These are phyloP conservation scores for Lasioglossum pauxillum DNA, from an alignment of 2,888 invertebrate species.

Conservation along the genomic window DNA sequence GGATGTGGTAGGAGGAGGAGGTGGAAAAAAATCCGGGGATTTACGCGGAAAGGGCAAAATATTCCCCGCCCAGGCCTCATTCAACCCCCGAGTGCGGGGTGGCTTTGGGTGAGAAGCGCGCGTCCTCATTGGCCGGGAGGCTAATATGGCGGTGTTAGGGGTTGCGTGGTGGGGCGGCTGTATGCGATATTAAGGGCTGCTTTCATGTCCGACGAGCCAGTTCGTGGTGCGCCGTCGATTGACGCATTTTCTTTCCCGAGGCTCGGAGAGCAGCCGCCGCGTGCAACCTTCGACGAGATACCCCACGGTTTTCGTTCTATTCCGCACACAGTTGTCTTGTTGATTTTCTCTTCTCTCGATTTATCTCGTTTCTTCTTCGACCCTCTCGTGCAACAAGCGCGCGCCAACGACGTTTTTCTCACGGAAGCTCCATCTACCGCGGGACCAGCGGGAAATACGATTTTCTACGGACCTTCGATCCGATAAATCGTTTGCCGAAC, in stretches of 20 bases:
- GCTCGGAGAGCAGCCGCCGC: conserved; percentile 58
- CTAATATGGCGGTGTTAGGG: conserved; percentile 83
- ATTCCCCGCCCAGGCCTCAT: conserved; percentile 84
- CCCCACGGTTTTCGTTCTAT: neutral
- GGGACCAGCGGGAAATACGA: conserved; percentile 70
- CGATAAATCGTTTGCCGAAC: conserved; percentile 19
- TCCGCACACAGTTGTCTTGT: neutral
- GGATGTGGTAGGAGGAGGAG: conserved; percentile 58
- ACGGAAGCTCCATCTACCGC: conserved; percentile 54
- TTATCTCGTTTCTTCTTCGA: neutral
- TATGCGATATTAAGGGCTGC: conserved; percentile 82
- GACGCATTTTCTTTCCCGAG: conserved; percentile 77
- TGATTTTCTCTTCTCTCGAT: neutral
- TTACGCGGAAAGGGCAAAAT: conserved; percentile 82
- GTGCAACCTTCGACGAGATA: conserved; percentile 28
- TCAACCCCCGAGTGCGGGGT: conserved; percentile 80
- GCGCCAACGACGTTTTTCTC: conserved; percentile 29
- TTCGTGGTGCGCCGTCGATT: conserved; percentile 86
- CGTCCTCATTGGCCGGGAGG: conserved; percentile 84
- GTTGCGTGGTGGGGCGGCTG: conserved; percentile 77
- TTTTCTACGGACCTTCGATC: conserved; percentile 45
- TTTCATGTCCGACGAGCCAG: conserved; percentile 83
- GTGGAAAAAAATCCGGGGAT: conserved; percentile 77
- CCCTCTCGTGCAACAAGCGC: conserved; percentile 5
- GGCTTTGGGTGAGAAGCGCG: conserved; percentile 82